A percentile compares a stretch with the other conserved stretches of the same genome.
phyloP scores from a whole-genome alignment of 2,113 vertebrate species.

The Ranitomeya imitator region DNA sequence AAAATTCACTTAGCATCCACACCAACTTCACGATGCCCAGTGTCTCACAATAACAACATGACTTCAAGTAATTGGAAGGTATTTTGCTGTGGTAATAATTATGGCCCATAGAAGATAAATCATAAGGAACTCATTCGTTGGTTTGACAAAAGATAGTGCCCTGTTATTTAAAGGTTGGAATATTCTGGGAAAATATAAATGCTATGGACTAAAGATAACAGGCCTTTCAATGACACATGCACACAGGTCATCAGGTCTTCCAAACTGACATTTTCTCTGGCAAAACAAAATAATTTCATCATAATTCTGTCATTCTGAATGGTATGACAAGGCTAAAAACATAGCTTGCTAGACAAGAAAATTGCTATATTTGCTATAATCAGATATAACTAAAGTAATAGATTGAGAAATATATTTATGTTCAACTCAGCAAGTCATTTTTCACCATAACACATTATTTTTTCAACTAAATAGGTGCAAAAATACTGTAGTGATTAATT shows the following conservation, averaged over 20 bases:
- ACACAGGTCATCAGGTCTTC: slow-evolving; percentile 13
- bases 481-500: not conserved
- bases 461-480: not conserved
- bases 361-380: slow-evolving; percentile 11
- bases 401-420: slow-evolving; percentile 14
- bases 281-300: slow-evolving; percentile 48
- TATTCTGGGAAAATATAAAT: slow-evolving; percentile 26
- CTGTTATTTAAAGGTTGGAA: slow-evolving; percentile 35
- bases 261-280: slow-evolving; percentile 35
- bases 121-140: not conserved
- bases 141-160: not conserved
- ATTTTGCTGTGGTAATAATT: slow-evolving; percentile 17
- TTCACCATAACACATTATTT: too few species aligned
- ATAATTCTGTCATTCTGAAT: slow-evolving; percentile 21
- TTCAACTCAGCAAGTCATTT: not conserved
- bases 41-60: slow-evolving; percentile 23
- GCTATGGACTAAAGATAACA: slow-evolving; percentile 31
- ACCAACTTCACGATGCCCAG: slow-evolving; percentile 43
- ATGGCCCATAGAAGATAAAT: slow-evolving; percentile 2
- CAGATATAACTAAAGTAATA: not conserved
- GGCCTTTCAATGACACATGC: not conserved
- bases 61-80: slow-evolving; percentile 32
- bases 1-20: slow-evolving; percentile 50
- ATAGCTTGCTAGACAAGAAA: slow-evolving; percentile 19
- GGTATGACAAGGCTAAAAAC: slow-evolving; percentile 4